Conservation (phyloP, 30 jellyfish, hydroid and myxozoan species). For the Pelagia noctiluca region DNA sequence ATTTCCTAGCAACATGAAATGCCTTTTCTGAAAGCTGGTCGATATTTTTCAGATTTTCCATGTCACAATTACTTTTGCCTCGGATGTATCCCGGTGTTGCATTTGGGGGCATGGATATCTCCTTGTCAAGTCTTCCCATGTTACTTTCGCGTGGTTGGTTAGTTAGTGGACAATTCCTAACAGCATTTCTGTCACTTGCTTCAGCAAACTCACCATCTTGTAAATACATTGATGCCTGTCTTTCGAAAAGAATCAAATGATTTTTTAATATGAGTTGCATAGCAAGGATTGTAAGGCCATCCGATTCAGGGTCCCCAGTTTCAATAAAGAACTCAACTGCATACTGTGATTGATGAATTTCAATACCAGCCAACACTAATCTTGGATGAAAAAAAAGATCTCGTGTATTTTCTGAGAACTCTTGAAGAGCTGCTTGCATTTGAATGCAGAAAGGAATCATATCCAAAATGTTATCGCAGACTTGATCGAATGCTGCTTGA, state of each 20-base stretch:
- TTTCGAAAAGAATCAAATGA: constrained; percentile 3
- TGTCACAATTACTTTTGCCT: neutral
- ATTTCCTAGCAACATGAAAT: constrained; percentile 35
- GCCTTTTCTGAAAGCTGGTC: too few species aligned
- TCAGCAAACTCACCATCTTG: neutral
- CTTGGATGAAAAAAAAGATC: neutral
- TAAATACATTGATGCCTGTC: constrained; percentile 1
- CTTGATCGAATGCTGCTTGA: constrained; percentile 26
- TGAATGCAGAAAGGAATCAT: neutral
- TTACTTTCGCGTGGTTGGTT: neutral
- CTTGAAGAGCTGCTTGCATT: neutral
- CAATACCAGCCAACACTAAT: neutral
- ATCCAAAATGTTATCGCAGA: neutral
- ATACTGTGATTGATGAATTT: neutral
- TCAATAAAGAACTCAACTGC: neutral
- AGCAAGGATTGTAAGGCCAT: neutral
- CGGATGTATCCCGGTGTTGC: constrained; percentile 7
- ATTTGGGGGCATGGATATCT: neutral
- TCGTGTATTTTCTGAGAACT: neutral
- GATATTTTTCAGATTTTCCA: too few species aligned
- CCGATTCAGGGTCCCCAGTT: too few species aligned
- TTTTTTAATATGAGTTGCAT: constrained; percentile 1
- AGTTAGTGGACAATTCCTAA: neutral
- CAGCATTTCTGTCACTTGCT: constrained; percentile 10
- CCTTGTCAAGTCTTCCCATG: neutral